A percentile compares a stretch with the other conserved stretches of the same genome.
phyloP scores from a whole-genome alignment of 2,797 vertebrate genomes.

The Heterohyrax brucei region DNA sequence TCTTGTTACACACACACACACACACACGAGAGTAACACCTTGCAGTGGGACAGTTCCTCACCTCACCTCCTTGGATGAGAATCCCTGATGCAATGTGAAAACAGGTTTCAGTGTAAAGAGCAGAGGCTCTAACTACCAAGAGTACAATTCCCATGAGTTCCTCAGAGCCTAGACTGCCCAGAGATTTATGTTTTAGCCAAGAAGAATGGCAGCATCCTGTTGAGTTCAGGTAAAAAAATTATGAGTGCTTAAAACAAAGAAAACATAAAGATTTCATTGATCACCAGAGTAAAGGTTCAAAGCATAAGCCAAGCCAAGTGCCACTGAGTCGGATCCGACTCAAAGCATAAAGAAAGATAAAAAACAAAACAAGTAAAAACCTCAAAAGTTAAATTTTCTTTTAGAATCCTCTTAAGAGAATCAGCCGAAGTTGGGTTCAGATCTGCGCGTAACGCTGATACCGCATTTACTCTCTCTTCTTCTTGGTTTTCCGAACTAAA shows the following conservation, averaged over 20 bases:
- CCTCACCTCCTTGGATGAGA: too few species aligned
- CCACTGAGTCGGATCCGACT: neutral
- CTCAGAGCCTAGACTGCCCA: neutral
- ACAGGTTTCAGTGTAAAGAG: too few species aligned
- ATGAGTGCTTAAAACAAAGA: neutral
- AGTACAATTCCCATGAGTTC: neutral
- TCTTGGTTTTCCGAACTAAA: slow-evolving; percentile 19
- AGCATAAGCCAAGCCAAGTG: neutral
- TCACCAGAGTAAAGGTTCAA: slow-evolving; percentile 28
- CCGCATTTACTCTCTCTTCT: neutral
- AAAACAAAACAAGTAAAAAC: neutral
- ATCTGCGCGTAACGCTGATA: neutral
- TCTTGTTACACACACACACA: neutral
- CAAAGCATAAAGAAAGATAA: slow-evolving; percentile 48
- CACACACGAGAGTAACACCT: too few species aligned
- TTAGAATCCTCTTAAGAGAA: neutral
- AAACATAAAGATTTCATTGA: slow-evolving; percentile 27
- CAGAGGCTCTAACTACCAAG: neutral
- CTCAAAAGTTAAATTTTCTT: neutral
- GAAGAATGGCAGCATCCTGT: neutral
- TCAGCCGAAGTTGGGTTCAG: neutral
- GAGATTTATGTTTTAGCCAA: neutral
- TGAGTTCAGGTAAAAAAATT: neutral
- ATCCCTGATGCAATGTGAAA: too few species aligned
- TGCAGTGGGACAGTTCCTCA: too few species aligned